A percentile compares a stretch with the other conserved stretches of the same genome.
Conservation (phyloP, 2,888 invertebrate genomes). For the Drosophila affinis region DNA sequence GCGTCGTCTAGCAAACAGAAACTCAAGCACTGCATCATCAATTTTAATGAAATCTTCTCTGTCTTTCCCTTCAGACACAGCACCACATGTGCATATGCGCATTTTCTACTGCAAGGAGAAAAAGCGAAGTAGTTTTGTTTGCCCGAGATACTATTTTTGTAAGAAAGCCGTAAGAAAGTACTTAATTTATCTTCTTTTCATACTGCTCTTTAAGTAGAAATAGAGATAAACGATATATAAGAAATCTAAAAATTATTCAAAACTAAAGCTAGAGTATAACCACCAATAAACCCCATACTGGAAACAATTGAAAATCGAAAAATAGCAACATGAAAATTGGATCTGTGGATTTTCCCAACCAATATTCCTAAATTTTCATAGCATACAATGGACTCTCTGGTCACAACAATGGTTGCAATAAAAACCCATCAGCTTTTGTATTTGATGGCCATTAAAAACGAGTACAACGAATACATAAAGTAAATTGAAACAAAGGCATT, state of each 20-base stretch:
- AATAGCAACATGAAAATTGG: constrained; percentile 4
- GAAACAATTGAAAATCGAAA: not conserved
- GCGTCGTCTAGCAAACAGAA: constrained; percentile 26
- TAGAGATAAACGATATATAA: no score
- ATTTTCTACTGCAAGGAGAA: no score
- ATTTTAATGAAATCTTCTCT: constrained; percentile 40
- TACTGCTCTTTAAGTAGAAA: no score
- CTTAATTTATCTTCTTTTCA: no score
- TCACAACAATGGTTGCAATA: constrained; percentile 20
- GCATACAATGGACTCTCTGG: not conserved
- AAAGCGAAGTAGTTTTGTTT: no score
- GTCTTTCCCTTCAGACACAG: constrained; percentile 6
- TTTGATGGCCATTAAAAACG: constrained; percentile 31
- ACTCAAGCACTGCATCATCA: constrained; percentile 30
- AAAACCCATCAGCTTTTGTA: constrained; percentile 37
- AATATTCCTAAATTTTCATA: constrained; percentile 1
- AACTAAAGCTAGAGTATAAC: not conserved
- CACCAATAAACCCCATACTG: no score
- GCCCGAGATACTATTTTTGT: no score
- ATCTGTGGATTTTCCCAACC: not conserved
- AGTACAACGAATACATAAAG: constrained; percentile 6
- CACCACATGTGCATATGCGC: constrained; percentile 5
- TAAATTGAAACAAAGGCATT: constrained; percentile 28
- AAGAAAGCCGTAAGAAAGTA: no score
- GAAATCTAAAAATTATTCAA: no score